phyloP scores from a whole-genome alignment of 2,113 vertebrate species.

The Sterrhoptilus dennistouni region DNA sequence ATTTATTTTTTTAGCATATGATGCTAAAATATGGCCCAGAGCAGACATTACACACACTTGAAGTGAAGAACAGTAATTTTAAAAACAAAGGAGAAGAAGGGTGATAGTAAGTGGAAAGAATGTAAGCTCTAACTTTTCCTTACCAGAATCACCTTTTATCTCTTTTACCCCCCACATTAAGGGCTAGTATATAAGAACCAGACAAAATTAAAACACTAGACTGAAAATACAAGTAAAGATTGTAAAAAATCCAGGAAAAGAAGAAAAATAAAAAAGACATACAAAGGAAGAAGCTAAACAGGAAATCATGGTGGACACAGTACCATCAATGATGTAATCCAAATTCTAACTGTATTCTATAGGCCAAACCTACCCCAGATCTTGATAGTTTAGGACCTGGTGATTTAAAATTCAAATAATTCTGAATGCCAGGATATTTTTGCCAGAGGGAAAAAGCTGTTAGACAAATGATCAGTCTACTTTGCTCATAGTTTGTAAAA shows the following conservation, averaged over 20 bases:
- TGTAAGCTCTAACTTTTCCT: neutral
- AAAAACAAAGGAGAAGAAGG: neutral
- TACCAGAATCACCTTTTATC: neutral
- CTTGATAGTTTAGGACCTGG: neutral
- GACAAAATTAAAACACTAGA: neutral
- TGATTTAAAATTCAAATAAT: neutral
- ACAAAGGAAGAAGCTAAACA: neutral
- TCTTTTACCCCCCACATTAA: neutral
- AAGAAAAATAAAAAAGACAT: neutral
- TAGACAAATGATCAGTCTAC: neutral
- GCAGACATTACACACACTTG: neutral
- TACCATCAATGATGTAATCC: neutral
- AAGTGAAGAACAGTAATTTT: neutral
- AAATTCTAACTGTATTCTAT: neutral
- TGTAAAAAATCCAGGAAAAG: neutral
- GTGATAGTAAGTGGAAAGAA: neutral
- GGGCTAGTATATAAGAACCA: neutral
- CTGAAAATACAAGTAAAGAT: neutral
- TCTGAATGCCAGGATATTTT: neutral
- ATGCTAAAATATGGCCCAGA: neutral
- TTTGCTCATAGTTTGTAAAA: neutral
- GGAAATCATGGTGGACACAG: neutral
- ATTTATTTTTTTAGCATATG: neutral
- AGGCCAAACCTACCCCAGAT: neutral
- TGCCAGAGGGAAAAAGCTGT: neutral